phyloP scores from a whole-genome alignment of 2,797 vertebrate species.

The Sciurus carolinensis region DNA sequence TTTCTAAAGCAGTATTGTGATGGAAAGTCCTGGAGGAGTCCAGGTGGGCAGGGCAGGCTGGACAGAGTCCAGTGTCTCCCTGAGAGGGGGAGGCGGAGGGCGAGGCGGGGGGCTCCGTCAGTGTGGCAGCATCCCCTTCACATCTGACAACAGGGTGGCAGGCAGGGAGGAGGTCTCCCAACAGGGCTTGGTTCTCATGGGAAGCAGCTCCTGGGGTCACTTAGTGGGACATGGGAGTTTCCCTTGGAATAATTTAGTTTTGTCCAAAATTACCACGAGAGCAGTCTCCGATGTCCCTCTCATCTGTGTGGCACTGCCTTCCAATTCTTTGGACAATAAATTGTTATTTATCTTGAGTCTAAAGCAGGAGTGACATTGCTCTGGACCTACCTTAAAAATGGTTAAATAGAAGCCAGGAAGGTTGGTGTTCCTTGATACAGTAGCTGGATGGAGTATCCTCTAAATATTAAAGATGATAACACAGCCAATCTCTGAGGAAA shows the following conservation, averaged over 20 bases:
- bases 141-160: constrained; percentile 10
- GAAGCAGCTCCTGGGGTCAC: constrained; percentile 15
- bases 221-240: background rate
- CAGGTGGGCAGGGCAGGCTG: constrained; percentile 80
- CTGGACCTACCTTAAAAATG: background rate
- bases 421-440: background rate
- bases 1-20: constrained; percentile 85
- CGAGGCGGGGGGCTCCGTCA: background rate
- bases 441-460: background rate
- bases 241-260: background rate
- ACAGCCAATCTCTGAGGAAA: background rate
- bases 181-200: constrained; percentile 46
- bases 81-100: background rate
- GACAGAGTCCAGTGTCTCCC: constrained; percentile 73
- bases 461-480: constrained; percentile 23
- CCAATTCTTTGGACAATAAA: constrained; percentile 6
- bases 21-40: constrained; percentile 71
- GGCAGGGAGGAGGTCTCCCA: background rate
- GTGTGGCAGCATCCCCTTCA: constrained; percentile 47
- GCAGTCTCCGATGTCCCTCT: background rate
- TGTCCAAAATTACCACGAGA: background rate
- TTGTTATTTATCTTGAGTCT: constrained; percentile 25
- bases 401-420: constrained; percentile 8
- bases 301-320: background rate
- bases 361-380: background rate